These are phyloP conservation scores for Acomys russatus DNA, from an alignment of 2,797 vertebrate species.

Conservation along the genomic window DNA sequence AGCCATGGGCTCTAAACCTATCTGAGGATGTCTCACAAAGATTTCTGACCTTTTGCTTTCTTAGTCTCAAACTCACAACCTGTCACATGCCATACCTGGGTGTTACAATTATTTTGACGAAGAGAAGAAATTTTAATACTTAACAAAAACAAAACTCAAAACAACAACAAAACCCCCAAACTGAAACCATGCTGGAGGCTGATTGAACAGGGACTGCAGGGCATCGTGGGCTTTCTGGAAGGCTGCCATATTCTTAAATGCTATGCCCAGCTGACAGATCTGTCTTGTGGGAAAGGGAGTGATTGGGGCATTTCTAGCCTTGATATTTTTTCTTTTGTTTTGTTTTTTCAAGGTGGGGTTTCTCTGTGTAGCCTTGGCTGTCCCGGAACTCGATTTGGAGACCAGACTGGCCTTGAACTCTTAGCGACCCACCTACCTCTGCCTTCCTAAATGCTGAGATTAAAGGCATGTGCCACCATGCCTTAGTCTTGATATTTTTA, in stretches of 20 bases:
- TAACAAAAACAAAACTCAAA: background rate
- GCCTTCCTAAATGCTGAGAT: too few relatives aligned
- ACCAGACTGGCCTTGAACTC: too few relatives aligned
- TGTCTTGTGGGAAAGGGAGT: background rate
- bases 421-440: too few relatives aligned
- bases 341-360: too few relatives aligned
- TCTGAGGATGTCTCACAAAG: background rate
- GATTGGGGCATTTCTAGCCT: background rate
- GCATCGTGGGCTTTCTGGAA: background rate
- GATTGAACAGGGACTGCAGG: background rate
- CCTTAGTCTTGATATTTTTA: constrained; percentile 19
- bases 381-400: too few relatives aligned
- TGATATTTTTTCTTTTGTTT: too few relatives aligned
- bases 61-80: background rate
- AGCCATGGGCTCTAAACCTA: constrained; percentile 3
- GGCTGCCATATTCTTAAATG: background rate
- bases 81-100: too few relatives aligned
- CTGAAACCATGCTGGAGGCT: background rate
- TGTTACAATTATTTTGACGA: background rate
- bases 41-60: background rate
- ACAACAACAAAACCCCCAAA: background rate
- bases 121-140: constrained; percentile 26
- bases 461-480: too few relatives aligned
- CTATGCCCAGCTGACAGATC: background rate
- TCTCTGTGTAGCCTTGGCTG: too few relatives aligned